Evolutionary conservation across 2,797 vertebrate species (phyloP).

Genomic region (Halcyon badia): DNA sequence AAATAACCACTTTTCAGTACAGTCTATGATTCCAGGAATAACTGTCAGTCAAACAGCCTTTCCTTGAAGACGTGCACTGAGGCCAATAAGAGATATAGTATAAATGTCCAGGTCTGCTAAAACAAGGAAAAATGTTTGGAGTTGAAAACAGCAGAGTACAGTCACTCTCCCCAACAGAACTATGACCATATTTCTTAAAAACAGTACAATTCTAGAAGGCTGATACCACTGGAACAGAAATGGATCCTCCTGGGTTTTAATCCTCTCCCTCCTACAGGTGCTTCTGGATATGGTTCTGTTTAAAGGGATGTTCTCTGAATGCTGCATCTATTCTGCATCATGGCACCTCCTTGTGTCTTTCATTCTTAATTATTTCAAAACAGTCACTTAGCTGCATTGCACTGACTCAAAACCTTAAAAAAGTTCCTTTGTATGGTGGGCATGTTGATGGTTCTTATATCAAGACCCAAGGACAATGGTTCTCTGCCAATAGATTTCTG

Average conservation of each 20-base stretch:
- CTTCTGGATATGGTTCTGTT: background rate
- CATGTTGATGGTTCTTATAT: background rate
- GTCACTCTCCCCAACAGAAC: background rate
- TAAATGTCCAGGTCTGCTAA: background rate
- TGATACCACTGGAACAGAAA: background rate
- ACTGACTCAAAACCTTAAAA: background rate
- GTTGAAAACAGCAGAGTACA: background rate
- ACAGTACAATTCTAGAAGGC: background rate
- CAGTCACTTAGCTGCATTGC: background rate
- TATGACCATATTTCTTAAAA: background rate
- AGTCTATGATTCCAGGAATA: background rate
- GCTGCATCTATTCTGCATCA: accelerated
- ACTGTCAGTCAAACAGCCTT: background rate
- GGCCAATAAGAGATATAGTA: background rate
- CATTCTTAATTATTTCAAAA: background rate
- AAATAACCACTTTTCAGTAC: background rate
- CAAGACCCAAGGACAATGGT: background rate
- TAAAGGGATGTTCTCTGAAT: background rate
- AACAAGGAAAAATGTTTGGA: background rate
- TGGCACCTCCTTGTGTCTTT: background rate
- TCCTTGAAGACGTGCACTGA: background rate
- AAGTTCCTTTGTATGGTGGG: background rate
- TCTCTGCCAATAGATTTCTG: background rate
- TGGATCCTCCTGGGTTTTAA: background rate
- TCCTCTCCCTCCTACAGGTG: background rate